phyloP scores from a whole-genome alignment of 2,113 vertebrate species.

The Aegypius monachus region DNA sequence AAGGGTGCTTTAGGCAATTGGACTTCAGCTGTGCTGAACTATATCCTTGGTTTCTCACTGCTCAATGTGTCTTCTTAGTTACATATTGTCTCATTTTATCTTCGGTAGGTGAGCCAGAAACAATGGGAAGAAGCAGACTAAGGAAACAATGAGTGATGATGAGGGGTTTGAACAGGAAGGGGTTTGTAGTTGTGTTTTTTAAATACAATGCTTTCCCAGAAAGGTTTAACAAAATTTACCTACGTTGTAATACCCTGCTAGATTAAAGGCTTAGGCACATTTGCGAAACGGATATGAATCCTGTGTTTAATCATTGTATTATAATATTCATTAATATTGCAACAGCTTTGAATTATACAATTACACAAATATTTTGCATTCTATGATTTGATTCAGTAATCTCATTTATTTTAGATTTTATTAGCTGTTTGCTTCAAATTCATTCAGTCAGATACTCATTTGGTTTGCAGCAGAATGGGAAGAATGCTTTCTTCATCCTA shows the following conservation, averaged over 20 bases:
- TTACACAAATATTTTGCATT: constrained; percentile 63
- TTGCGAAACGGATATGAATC: constrained; percentile 37
- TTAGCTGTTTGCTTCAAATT: constrained; percentile 42
- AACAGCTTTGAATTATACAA: constrained; percentile 47
- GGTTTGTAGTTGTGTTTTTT: neutral
- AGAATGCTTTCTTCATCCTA: constrained; percentile 28
- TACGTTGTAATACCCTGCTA: neutral
- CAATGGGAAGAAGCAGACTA: neutral
- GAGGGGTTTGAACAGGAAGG: neutral
- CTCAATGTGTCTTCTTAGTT: neutral
- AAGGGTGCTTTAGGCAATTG: neutral
- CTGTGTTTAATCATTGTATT: constrained; percentile 48
- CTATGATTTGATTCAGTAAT: constrained; percentile 24
- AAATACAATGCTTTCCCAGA: constrained; percentile 9
- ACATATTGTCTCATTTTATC: neutral
- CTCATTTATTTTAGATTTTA: constrained; percentile 53
- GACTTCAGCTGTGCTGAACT: neutral
- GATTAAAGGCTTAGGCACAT: constrained; percentile 49
- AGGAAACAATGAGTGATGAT: neutral
- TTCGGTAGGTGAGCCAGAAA: neutral
- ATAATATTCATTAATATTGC: constrained; percentile 55
- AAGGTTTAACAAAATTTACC: constrained; percentile 21
- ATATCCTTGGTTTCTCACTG: neutral
- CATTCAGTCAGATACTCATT: constrained; percentile 16
- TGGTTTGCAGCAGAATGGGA: neutral